phyloP scores from a whole-genome alignment of 2,797 vertebrate genomes.

The Notoglanidium macrostoma region DNA sequence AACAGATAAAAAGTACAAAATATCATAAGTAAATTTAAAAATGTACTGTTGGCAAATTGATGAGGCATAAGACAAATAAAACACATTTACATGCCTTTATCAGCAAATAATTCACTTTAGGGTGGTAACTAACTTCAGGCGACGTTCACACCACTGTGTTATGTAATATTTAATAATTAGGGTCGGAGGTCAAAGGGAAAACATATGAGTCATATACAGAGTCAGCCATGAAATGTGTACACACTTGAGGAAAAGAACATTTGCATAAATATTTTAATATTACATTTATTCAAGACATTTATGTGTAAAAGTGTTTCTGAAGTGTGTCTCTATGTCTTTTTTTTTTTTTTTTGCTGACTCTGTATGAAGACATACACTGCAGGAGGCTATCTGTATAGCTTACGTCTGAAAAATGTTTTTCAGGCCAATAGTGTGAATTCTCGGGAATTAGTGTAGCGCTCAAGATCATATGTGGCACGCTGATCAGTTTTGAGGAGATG shows the following conservation, averaged over 20 bases:
- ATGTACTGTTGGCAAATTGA: not conserved
- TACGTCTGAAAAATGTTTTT: conserved; percentile 10
- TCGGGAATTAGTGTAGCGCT: not conserved
- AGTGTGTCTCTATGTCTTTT: too few species aligned
- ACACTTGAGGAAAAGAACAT: too few species aligned
- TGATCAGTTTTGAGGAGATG: not conserved
- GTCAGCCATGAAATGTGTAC: too few species aligned
- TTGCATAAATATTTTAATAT: too few species aligned
- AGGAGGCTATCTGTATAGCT: not conserved
- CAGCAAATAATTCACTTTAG: not conserved
- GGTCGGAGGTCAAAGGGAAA: not conserved
- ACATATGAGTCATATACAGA: not conserved
- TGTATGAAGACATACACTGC: not conserved
- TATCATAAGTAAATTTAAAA: too few species aligned
- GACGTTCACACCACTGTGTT: not conserved
- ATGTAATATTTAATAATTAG: not conserved
- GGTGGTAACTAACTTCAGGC: not conserved
- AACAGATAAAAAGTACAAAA: not conserved
- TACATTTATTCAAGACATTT: too few species aligned
- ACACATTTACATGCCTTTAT: not conserved
- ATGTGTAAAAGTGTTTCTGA: too few species aligned
- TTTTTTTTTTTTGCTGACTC: too few species aligned
- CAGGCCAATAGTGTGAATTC: not conserved
- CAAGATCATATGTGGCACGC: not conserved
- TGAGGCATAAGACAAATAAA: not conserved